Evolutionary conservation across 1,140 invertebrate genomes (phyloP).

Genomic region (Drosophila seguyi): DNA sequence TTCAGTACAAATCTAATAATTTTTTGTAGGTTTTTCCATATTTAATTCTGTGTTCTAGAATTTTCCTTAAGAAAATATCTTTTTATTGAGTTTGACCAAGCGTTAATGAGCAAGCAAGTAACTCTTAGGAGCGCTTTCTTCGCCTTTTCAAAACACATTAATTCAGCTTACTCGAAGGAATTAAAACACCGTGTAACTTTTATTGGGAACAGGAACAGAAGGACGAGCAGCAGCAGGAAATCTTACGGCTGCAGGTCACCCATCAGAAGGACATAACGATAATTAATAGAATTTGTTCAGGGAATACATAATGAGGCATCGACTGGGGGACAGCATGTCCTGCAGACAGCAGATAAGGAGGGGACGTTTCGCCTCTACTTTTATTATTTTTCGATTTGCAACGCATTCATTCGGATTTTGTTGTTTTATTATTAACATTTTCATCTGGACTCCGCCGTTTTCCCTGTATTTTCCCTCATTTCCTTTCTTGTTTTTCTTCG

Average conservation of each 20-base stretch:
- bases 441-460: conserved; percentile 29
- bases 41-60: neutral
- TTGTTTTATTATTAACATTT: conserved; percentile 74
- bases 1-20: neutral
- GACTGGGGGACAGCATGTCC: conserved; percentile 24
- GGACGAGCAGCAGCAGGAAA: conserved; percentile 46
- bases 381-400: conserved; percentile 81
- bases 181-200: conserved; percentile 48
- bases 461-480: conserved; percentile 18
- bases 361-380: conserved; percentile 42
- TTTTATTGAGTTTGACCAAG: neutral
- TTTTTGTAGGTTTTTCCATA: neutral
- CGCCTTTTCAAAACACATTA: conserved; percentile 1
- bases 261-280: conserved; percentile 82
- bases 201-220: conserved; percentile 22
- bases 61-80: neutral
- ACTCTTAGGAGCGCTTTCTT: neutral
- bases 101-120: neutral
- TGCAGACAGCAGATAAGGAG: conserved; percentile 24
- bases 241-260: conserved; percentile 59
- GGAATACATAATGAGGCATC: conserved; percentile 78
- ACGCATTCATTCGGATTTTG: conserved; percentile 63
- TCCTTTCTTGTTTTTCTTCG: conserved; percentile 3
- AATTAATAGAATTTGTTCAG: conserved; percentile 82
- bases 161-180: conserved; percentile 4